Base-by-base conservation (phyloP, 2,888 invertebrate species). In the Plebejus melissa region DNA sequence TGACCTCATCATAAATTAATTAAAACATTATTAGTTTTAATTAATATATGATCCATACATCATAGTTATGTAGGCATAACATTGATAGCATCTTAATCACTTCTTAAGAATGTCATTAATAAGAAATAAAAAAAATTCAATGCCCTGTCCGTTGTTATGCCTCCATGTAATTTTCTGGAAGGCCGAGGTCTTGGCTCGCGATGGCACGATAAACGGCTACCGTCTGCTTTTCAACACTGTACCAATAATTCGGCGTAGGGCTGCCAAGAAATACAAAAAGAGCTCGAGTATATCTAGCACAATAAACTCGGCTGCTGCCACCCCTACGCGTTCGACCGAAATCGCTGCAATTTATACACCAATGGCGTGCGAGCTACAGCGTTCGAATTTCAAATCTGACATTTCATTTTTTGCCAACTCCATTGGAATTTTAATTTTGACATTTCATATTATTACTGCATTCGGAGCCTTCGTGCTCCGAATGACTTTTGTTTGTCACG, bases 151-250 rank as follows among this genome's bases (percentile, higher is more conserved):
- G 77, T 3, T 16, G 11, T n/a, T 74, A 70, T 50, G 36, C 41
- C n/a, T 46, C 11, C 28, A 50, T 11, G 54, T 58, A 11, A 32
- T 75, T 70, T 74, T 76, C 77, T 79, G 78, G 76, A 77, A 77
- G 77, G 80, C 79, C 80, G 81, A 81, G 82, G 81, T 82, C 81
- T 82, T 82, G 77, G 74, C 77, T 84, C 81, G 83, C 82, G 85
- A 85, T 83, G 81, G 81, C 80, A 81, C 81, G 85, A 85, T 85
- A 83, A 81, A 80, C 82, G 72, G 85, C 86, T 85, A 84, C 86
- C 80, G 84, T 80, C 81, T 80, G 82, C 82, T 84, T 85, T 84
- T 85, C 77, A 77, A 75, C 71, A 75, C 69, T 85, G 83, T 81
- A 74, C 75, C 70, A 75, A 77, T 69, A 78, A 75, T 75, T 74